These are phyloP conservation scores for Diarsia brunnea DNA, from an alignment of 2,888 invertebrate genomes.

Conservation along the genomic window DNA sequence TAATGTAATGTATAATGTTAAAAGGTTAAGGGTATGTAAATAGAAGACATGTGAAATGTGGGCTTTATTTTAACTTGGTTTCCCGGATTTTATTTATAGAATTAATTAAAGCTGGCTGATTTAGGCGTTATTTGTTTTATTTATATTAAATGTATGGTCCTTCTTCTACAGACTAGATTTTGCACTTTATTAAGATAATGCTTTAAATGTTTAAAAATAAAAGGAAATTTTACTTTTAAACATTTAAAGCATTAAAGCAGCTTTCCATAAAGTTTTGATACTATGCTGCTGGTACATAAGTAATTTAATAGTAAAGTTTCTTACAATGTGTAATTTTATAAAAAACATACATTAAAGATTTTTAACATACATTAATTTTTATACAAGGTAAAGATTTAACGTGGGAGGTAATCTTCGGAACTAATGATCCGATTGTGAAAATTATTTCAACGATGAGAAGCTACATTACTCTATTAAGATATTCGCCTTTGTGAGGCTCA, in stretches of 20 bases:
- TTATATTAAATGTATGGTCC: background rate
- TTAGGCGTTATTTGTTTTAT: background rate
- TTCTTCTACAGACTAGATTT: background rate
- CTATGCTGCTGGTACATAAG: background rate
- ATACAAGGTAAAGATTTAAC: no score
- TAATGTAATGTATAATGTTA: slow-evolving; percentile 32
- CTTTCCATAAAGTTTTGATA: background rate
- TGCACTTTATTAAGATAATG: background rate
- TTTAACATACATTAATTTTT: no score
- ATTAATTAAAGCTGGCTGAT: background rate
- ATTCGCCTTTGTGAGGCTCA: no score
- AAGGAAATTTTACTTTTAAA: no score
- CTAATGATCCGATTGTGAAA: background rate
- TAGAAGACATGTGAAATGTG: slow-evolving; percentile 9
- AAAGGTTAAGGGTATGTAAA: slow-evolving; percentile 28
- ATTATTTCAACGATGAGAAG: background rate
- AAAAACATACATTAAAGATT: background rate
- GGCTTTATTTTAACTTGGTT: slow-evolving; percentile 7
- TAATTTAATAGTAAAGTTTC: background rate
- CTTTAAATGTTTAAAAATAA: no score
- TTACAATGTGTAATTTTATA: background rate
- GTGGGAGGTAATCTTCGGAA: background rate
- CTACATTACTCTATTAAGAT: background rate
- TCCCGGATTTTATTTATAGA: background rate
- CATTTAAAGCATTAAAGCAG: no score